Conservation (phyloP, 1,140 invertebrate species). For the Carposina sasakii region DNA sequence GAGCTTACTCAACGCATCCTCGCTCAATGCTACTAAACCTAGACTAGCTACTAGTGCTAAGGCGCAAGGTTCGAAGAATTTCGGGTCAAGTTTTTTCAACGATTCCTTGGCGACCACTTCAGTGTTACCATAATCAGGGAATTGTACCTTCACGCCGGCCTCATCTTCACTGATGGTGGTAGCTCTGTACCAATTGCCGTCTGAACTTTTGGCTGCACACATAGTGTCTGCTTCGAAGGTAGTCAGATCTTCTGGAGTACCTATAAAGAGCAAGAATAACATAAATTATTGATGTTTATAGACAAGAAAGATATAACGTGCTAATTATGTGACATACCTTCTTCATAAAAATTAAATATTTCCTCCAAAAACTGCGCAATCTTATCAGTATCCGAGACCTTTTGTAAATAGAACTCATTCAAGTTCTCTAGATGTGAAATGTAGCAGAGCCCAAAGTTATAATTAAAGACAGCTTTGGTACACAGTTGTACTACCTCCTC, state of each 20-base stretch:
- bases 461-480: constrained; percentile 72
- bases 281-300: constrained; percentile 8
- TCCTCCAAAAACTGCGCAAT: constrained; percentile 67
- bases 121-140: constrained; percentile 85
- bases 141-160: constrained; percentile 75
- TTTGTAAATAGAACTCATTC: constrained; percentile 77
- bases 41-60: constrained; percentile 70
- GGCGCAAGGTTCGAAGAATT: constrained; percentile 73
- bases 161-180: constrained; percentile 68
- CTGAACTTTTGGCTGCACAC: constrained; percentile 75
- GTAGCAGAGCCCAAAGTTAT: constrained; percentile 63
- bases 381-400: constrained; percentile 47
- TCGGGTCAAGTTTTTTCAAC: constrained; percentile 70
- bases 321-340: constrained; percentile 37
- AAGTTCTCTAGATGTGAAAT: constrained; percentile 67
- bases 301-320: neutral
- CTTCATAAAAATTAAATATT: constrained; percentile 75
- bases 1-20: constrained; percentile 43
- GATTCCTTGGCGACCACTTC: constrained; percentile 72
- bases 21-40: constrained; percentile 43
- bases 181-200: constrained; percentile 81
- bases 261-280: constrained; percentile 20
- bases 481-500: constrained; percentile 72
- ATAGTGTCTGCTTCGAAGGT: constrained; percentile 59
- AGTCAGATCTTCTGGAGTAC: constrained; percentile 44